Evolutionary conservation across 2,888 invertebrate species (phyloP).

Genomic region (Chrysopilus asiliformis): DNA sequence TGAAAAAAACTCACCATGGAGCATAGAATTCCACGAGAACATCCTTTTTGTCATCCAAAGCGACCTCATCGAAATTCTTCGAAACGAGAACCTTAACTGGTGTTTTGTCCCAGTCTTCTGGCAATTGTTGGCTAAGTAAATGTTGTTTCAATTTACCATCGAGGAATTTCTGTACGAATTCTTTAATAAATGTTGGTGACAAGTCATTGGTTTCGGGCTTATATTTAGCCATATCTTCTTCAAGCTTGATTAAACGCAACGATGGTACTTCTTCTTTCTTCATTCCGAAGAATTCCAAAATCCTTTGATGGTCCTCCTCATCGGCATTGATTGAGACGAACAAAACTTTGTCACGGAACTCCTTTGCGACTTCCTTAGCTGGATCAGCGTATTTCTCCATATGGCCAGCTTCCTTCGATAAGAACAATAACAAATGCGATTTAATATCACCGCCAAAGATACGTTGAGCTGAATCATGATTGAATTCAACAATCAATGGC

Average conservation of each 20-base stretch:
- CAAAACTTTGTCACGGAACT: slow-evolving; percentile 81
- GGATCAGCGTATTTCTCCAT: slow-evolving; percentile 65
- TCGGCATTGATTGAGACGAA: slow-evolving; percentile 93
- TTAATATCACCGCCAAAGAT: slow-evolving; percentile 98
- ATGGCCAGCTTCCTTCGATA: slow-evolving; percentile 80
- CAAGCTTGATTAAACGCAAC: slow-evolving; percentile 83
- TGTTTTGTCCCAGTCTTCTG: slow-evolving; percentile 92
- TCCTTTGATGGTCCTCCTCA: slow-evolving; percentile 90
- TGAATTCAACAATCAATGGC: slow-evolving; percentile 90
- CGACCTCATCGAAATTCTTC: slow-evolving; percentile 91
- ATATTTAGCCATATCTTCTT: slow-evolving; percentile 96
- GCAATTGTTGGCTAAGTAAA: slow-evolving; percentile 83
- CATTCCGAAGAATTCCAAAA: slow-evolving; percentile 99
- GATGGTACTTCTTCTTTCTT: slow-evolving; percentile 85
- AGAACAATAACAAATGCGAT: slow-evolving; percentile 88
- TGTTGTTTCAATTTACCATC: slow-evolving; percentile 92
- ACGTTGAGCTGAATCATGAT: slow-evolving; percentile 93
- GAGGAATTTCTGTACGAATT: slow-evolving; percentile 80
- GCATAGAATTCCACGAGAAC: slow-evolving; percentile 99
- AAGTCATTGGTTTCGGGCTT: slow-evolving; percentile 55
- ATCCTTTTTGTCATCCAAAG: slow-evolving; percentile 69
- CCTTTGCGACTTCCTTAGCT: slow-evolving; percentile 72
- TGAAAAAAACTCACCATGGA: slow-evolving; percentile 56
- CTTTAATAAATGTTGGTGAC: slow-evolving; percentile 32
- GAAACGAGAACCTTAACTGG: slow-evolving; percentile 89